These are phyloP conservation scores for Pantherophis alleghaniensis DNA, from an alignment of 2,797 vertebrate genomes.

Conservation along the genomic window DNA sequence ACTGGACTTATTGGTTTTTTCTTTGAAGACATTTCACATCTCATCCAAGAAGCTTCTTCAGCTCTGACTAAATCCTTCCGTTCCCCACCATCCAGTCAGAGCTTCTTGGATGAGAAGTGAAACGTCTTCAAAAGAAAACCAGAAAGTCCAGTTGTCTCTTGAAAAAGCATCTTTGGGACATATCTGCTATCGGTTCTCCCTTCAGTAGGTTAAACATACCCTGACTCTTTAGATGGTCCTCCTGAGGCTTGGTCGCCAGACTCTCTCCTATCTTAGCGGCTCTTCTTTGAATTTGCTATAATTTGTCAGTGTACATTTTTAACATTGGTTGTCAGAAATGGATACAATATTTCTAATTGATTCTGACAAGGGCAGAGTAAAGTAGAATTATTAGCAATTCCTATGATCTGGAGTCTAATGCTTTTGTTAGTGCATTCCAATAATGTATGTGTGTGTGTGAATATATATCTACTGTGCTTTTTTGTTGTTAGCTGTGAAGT, in stretches of 20 bases:
- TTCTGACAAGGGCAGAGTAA: neutral
- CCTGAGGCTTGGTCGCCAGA: neutral
- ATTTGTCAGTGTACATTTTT: neutral
- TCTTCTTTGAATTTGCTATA: neutral
- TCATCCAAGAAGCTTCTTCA: neutral
- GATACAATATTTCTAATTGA: neutral
- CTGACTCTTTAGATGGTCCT: neutral
- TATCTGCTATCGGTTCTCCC: neutral
- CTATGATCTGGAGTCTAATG: neutral
- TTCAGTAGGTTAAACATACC: neutral
- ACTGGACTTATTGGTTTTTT: neutral
- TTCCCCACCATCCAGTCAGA: neutral
- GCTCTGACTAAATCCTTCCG: neutral
- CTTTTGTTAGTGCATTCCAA: neutral
- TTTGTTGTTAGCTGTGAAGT: too few relatives aligned
- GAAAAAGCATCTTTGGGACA: neutral
- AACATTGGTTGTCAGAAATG: neutral
- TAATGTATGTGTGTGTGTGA: neutral
- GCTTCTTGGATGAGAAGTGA: neutral
- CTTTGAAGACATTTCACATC: neutral
- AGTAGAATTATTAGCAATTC: neutral
- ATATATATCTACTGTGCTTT: neutral
- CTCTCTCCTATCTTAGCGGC: neutral
- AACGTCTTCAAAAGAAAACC: neutral
- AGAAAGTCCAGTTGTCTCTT: neutral